phyloP scores from a whole-genome alignment of 2,797 vertebrate species.

The Acipenser ruthenus region DNA sequence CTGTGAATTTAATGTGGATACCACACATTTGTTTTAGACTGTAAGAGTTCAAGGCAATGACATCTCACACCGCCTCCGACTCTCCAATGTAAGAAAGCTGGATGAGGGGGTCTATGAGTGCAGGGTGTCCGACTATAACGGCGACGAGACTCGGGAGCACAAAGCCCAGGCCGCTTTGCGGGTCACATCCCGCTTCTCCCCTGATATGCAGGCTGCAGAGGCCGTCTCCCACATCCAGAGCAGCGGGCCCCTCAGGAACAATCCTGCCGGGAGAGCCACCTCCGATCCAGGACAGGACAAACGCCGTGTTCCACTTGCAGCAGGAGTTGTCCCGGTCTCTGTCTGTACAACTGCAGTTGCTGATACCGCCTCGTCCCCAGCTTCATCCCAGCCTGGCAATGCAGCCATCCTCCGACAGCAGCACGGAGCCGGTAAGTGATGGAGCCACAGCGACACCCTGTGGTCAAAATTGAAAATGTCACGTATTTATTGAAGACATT shows the following conservation, averaged over 20 bases:
- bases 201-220: slow-evolving; percentile 78
- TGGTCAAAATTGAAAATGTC: slow-evolving; percentile 6
- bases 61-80: slow-evolving; percentile 84
- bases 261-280: slow-evolving; percentile 47
- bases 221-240: slow-evolving; percentile 87
- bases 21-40: slow-evolving; percentile 51
- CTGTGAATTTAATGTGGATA: no score
- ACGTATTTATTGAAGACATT: not conserved
- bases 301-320: slow-evolving; percentile 23
- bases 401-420: slow-evolving; percentile 69
- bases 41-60: slow-evolving; percentile 87
- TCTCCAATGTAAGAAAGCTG: slow-evolving; percentile 75
- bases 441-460: slow-evolving; percentile 43
- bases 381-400: slow-evolving; percentile 59
- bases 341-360: slow-evolving; percentile 38
- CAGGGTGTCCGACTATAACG: slow-evolving; percentile 81
- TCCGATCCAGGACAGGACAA: slow-evolving; percentile 50
- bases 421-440: slow-evolving; percentile 68
- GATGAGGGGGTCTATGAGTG: slow-evolving; percentile 88
- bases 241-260: slow-evolving; percentile 64
- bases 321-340: not conserved
- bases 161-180: slow-evolving; percentile 74
- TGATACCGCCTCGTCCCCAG: slow-evolving; percentile 55
- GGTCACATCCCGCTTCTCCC: slow-evolving; percentile 55
- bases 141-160: slow-evolving; percentile 79